Percentiles rank a stretch among this genome's conserved stretches.
phyloP scores from a whole-genome alignment of 2,113 vertebrate genomes.

The Lynx canadensis region DNA sequence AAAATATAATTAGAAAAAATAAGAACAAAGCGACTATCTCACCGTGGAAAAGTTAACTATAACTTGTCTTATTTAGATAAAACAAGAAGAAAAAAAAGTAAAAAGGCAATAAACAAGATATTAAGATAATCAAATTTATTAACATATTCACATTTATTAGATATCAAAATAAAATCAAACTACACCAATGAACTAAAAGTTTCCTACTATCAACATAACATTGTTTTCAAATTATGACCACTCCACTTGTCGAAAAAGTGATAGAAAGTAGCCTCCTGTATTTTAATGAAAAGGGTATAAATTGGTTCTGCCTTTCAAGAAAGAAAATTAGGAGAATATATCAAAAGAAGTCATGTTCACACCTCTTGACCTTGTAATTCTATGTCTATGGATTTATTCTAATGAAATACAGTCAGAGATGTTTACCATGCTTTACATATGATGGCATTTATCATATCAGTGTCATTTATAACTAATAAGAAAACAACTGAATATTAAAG shows the following conservation, averaged over 20 bases:
- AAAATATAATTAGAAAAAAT: not conserved
- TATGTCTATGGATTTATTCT: not conserved
- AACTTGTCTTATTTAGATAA: not conserved
- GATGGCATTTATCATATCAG: not conserved
- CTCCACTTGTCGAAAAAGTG: not conserved
- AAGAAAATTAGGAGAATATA: conserved; percentile 37
- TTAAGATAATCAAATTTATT: not conserved
- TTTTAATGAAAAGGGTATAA: not conserved
- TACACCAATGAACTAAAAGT: not conserved
- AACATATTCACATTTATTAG: not conserved
- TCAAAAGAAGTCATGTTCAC: not conserved
- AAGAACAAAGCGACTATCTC: not conserved
- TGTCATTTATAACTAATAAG: not conserved
- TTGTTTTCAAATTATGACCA: not conserved
- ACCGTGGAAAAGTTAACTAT: not conserved
- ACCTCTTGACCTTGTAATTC: conserved; percentile 12
- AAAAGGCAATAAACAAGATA: not conserved
- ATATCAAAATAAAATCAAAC: not conserved
- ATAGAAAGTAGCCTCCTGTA: not conserved
- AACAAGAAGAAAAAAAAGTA: not conserved
- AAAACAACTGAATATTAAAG: not conserved
- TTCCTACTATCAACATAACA: not conserved
- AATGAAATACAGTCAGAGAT: conserved; percentile 7
- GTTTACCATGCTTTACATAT: not conserved
- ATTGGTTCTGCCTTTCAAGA: conserved; percentile 66